These are phyloP conservation scores for Stercorarius parasiticus DNA, from an alignment of 2,113 vertebrate genomes.

Conservation along the genomic window DNA sequence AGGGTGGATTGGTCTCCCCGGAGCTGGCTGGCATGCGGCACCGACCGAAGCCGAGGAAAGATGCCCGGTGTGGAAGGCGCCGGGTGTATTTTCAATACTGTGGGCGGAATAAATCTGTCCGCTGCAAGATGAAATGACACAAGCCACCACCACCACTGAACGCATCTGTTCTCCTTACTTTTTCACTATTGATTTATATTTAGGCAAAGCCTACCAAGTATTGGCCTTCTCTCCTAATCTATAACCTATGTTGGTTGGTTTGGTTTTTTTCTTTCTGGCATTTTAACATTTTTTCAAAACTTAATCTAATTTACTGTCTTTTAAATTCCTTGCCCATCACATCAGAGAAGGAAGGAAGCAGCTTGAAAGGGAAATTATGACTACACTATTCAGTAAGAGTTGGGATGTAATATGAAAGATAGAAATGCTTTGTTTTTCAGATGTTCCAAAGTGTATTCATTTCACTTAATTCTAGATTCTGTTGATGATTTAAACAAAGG, in stretches of 20 bases:
- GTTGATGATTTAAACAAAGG: slow-evolving; percentile 30
- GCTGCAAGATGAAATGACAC: rapidly evolving
- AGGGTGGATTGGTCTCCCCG: not conserved
- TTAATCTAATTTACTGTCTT: not conserved
- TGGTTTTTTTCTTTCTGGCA: not conserved
- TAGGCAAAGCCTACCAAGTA: not conserved
- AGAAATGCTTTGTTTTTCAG: not conserved
- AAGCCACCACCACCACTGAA: rapidly evolving
- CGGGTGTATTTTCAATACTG: rapidly evolving
- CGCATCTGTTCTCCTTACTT: not conserved
- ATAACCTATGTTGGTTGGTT: too few relatives aligned
- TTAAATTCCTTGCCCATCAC: not conserved
- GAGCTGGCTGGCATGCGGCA: not conserved
- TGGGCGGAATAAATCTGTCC: rapidly evolving
- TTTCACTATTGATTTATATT: not conserved
- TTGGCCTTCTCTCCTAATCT: not conserved
- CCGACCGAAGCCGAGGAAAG: not conserved
- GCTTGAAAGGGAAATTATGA: not conserved
- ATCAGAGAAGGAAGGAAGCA: not conserved
- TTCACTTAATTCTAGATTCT: slow-evolving; percentile 40
- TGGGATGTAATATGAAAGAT: not conserved
- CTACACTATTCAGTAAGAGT: not conserved
- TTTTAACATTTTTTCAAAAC: not conserved
- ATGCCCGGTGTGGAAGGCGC: rapidly evolving
- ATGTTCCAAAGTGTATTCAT: not conserved